Percentiles rank a stretch among this genome's conserved stretches.
Conservation (phyloP, 2,888 invertebrate genomes). For the Chrysodeixis includens region DNA sequence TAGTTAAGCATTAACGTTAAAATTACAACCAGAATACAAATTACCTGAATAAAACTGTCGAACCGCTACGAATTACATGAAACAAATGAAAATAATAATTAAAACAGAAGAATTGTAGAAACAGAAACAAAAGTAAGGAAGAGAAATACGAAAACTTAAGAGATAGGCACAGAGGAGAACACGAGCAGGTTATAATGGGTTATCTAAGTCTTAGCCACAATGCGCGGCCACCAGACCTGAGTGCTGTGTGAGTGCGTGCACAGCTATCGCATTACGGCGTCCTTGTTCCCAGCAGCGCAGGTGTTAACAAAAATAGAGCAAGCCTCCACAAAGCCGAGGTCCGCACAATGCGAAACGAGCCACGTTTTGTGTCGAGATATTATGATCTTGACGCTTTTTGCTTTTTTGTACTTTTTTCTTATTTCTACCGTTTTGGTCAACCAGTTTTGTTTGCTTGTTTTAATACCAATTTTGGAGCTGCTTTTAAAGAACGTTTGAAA, state of each 20-base stretch:
- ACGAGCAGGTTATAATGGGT: background rate
- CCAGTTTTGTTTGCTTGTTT: slow-evolving; percentile 26
- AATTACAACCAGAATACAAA: slow-evolving; percentile 32
- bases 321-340: slow-evolving; percentile 39
- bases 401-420: slow-evolving; percentile 31
- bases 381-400: slow-evolving; percentile 65
- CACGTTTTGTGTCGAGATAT: slow-evolving; percentile 66
- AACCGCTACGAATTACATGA: slow-evolving; percentile 86
- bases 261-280: slow-evolving; percentile 76
- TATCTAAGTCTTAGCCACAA: slow-evolving; percentile 33
- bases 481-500: background rate
- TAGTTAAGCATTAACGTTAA: slow-evolving; percentile 8
- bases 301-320: slow-evolving; percentile 85
- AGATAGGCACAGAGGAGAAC: slow-evolving; percentile 12
- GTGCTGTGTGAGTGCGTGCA: slow-evolving; percentile 25
- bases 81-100: slow-evolving; percentile 81
- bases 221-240: slow-evolving; percentile 18
- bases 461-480: slow-evolving; percentile 11
- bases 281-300: slow-evolving; percentile 75
- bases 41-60: slow-evolving; percentile 88
- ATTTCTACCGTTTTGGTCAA: slow-evolving; percentile 55
- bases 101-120: slow-evolving; percentile 60
- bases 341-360: slow-evolving; percentile 47
- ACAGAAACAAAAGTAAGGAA: slow-evolving; percentile 37
- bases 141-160: background rate